phyloP scores from a whole-genome alignment of 2,888 invertebrate genomes.

The Eilema caniola region DNA sequence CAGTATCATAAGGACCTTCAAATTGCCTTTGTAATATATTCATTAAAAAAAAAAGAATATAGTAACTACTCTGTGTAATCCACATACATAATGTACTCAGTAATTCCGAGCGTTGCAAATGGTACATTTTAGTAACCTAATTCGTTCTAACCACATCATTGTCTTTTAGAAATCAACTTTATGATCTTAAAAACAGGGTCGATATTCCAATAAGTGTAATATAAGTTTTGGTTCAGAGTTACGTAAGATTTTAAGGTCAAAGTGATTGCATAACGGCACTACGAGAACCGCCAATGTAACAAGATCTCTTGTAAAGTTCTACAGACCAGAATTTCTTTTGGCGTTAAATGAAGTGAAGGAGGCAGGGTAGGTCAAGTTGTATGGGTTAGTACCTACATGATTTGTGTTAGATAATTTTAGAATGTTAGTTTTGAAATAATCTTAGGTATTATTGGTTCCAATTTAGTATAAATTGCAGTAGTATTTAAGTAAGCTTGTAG shows the following conservation, averaged over 20 bases:
- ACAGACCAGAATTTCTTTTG: constrained; percentile 38
- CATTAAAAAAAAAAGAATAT: constrained; percentile 37
- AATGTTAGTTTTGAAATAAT: constrained; percentile 71
- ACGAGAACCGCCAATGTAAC: constrained; percentile 61
- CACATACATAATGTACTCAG: constrained; percentile 51
- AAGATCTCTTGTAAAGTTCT: constrained; percentile 60
- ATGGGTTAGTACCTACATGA: constrained; percentile 54
- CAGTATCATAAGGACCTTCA: constrained; percentile 34
- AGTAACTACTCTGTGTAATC: constrained; percentile 34
- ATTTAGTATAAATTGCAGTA: constrained; percentile 23
- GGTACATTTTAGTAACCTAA: constrained; percentile 72
- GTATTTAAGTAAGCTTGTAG: not conserved
- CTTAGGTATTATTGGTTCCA: constrained; percentile 53
- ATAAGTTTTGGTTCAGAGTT: constrained; percentile 70
- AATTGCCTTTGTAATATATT: constrained; percentile 28
- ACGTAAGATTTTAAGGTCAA: constrained; percentile 83
- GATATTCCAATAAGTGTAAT: constrained; percentile 36
- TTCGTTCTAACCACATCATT: constrained; percentile 53
- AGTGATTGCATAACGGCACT: constrained; percentile 74
- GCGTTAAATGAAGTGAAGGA: constrained; percentile 33
- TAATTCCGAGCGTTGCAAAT: constrained; percentile 58
- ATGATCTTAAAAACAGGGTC: constrained; percentile 19
- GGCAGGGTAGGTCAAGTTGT: constrained; percentile 48
- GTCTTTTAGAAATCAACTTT: constrained; percentile 44
- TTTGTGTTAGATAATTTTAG: constrained; percentile 75